phyloP scores from a whole-genome alignment of 2,888 invertebrate species.

The Cotesia congregata region DNA sequence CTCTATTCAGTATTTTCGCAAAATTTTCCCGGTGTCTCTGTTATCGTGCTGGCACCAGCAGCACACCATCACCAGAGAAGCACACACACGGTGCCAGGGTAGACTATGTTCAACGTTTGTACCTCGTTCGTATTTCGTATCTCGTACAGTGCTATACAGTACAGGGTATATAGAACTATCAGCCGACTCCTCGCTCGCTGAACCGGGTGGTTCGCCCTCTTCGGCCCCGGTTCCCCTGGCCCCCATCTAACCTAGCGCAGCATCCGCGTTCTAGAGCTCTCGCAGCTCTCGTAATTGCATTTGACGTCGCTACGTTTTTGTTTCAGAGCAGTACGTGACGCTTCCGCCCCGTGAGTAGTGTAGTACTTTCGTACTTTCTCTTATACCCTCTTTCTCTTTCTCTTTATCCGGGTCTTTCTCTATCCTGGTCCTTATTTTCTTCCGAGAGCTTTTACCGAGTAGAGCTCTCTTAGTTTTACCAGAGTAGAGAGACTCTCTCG shows the following conservation, averaged over 20 bases:
- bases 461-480: conserved; percentile 32
- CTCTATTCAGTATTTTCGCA: conserved; percentile 2
- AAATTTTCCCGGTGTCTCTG: conserved; percentile 18
- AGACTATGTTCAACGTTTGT: conserved; percentile 7
- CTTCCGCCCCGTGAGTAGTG: conserved; percentile 61
- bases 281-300: conserved; percentile 69
- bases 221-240: conserved; percentile 44
- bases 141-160: conserved; percentile 43
- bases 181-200: conserved; percentile 30
- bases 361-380: conserved; percentile 58
- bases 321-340: conserved; percentile 70
- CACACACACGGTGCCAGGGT: neutral
- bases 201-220: conserved; percentile 32
- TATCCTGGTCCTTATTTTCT: conserved; percentile 4
- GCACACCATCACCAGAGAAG: conserved; percentile 14
- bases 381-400: conserved; percentile 21
- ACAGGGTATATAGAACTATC: conserved; percentile 1
- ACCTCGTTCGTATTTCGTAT: conserved; percentile 14
- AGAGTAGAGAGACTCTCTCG: conserved; percentile 28
- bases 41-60: conserved; percentile 19
- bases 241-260: conserved; percentile 62
- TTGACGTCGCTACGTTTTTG: conserved; percentile 70
- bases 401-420: conserved; percentile 8
- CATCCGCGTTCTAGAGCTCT: conserved; percentile 69
- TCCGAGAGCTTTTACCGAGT: conserved; percentile 41